phyloP scores from a whole-genome alignment of 23 tunicate genomes.

The Halocynthia roretzi region DNA sequence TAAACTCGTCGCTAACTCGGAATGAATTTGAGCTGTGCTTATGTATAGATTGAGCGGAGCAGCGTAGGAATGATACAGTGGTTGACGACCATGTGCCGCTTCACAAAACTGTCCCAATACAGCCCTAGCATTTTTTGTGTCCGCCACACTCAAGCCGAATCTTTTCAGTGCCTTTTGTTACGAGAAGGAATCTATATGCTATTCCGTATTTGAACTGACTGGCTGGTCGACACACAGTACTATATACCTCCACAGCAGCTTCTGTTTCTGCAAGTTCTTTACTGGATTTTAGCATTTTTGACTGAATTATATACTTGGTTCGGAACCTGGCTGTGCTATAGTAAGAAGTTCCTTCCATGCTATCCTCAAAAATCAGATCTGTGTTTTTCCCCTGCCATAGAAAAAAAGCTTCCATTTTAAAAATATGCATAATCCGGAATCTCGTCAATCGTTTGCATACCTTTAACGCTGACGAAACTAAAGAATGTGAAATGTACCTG shows the following conservation, averaged over 20 bases:
- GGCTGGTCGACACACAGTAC: not conserved
- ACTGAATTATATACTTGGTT: constrained; percentile 32
- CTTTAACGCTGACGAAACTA: not conserved
- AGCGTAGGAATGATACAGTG: constrained; percentile 28
- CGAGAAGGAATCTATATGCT: not conserved
- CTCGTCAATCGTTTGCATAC: no score
- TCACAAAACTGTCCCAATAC: constrained; percentile 36
- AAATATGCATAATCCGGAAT: not conserved
- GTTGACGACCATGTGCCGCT: constrained; percentile 23
- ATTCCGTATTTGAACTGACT: not conserved
- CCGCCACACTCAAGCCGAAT: constrained; percentile 13
- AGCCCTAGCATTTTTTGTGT: constrained; percentile 25
- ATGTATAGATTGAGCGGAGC: constrained; percentile 13
- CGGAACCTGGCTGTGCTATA: constrained; percentile 32
- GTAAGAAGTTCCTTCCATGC: constrained; percentile 15
- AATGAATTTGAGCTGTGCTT: constrained; percentile 30
- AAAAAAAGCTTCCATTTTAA: not conserved
- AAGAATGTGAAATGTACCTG: constrained; percentile 3
- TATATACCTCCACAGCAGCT: constrained; percentile 50
- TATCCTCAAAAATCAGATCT: constrained; percentile 9
- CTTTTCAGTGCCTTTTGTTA: constrained; percentile 18
- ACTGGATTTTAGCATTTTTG: constrained; percentile 14
- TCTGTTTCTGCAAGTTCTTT: constrained; percentile 37
- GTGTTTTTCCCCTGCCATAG: constrained; percentile 14
- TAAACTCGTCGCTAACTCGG: constrained; percentile 19